Evolutionary conservation across 2,888 invertebrate species (phyloP).

Genomic region (Himalopsyche tibetana): DNA sequence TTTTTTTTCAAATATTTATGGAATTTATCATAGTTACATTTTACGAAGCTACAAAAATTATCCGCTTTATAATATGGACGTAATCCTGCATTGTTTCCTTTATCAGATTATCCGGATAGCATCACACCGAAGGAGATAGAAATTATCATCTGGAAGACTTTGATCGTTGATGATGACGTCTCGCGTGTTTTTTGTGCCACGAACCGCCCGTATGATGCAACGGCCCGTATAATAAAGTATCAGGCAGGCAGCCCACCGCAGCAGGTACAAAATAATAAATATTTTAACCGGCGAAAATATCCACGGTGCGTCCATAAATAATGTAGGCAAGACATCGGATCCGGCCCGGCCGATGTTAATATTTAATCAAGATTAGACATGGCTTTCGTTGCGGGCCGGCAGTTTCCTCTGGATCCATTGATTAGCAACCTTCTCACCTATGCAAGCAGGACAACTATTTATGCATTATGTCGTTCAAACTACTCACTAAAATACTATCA

Average conservation of each 20-base stretch:
- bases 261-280: constrained; percentile 52
- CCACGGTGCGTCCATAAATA: constrained; percentile 56
- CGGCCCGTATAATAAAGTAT: constrained; percentile 33
- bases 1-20: too few relatives aligned
- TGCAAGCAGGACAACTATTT: background rate
- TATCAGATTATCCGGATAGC: too few relatives aligned
- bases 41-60: too few relatives aligned
- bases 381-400: constrained; percentile 46
- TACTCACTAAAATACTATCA: too few relatives aligned
- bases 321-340: constrained; percentile 57
- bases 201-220: constrained; percentile 25
- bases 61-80: too few relatives aligned
- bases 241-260: background rate
- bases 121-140: too few relatives aligned
- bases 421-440: constrained; percentile 21
- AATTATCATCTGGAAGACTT: background rate
- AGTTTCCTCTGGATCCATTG: constrained; percentile 21
- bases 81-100: too few relatives aligned
- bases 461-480: background rate
- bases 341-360: constrained; percentile 55
- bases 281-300: constrained; percentile 58
- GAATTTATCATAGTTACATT: too few relatives aligned
- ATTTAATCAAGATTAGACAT: constrained; percentile 62
- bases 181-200: constrained; percentile 23
- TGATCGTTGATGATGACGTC: constrained; percentile 34